Conservation (phyloP, 2,797 vertebrate genomes). For the Limnodromus scolopaceus region DNA sequence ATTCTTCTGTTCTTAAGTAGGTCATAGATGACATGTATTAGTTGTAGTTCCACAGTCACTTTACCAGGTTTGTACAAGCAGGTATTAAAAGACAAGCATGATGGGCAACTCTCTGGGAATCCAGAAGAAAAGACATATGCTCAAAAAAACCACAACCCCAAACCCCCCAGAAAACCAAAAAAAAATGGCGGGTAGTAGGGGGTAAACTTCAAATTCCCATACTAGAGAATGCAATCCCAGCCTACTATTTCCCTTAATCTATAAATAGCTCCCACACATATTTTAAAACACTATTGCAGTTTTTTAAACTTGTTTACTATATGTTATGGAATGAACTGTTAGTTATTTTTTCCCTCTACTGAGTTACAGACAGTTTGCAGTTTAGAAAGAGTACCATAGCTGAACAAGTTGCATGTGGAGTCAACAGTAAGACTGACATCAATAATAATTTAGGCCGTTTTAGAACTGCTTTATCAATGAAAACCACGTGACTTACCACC, state of each 20-base stretch:
- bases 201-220: not conserved
- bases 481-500: constrained; percentile 82
- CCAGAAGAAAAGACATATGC: not conserved
- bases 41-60: not conserved
- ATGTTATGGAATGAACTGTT: not conserved
- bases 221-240: not conserved
- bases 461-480: not conserved
- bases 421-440: not conserved
- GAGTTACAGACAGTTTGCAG: not conserved
- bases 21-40: not conserved
- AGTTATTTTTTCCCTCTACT: not conserved
- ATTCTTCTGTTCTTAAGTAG: not conserved
- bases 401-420: not conserved
- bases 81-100: not conserved
- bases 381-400: not conserved
- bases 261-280: not conserved
- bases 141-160: not conserved
- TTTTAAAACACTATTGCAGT: not conserved
- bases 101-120: not conserved
- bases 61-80: not conserved
- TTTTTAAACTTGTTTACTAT: not conserved
- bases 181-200: not conserved
- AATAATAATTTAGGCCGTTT: not conserved
- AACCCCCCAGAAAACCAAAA: accelerated
- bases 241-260: not conserved